Conservation (phyloP, 2,888 invertebrate species). For the Pristionchus entomophagus region DNA sequence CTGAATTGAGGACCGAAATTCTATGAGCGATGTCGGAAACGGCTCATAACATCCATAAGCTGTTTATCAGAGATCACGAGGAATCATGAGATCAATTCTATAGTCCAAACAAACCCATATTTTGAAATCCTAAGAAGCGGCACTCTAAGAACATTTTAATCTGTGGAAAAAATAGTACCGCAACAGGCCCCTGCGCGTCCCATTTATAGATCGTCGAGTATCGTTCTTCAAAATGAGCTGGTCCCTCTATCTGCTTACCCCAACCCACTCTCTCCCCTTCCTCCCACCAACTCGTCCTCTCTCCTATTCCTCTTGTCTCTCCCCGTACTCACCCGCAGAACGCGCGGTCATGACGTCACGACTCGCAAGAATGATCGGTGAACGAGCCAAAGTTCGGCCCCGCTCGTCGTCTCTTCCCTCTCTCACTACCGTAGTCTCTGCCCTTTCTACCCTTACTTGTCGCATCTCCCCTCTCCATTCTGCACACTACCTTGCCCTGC, state of each 20-base stretch:
- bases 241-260: not conserved
- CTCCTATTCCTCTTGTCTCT: not conserved
- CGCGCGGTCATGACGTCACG: slow-evolving; percentile 48
- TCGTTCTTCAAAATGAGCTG: slow-evolving; percentile 11
- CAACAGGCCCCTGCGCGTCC: not conserved
- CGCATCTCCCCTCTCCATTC: not conserved
- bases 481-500: not conserved
- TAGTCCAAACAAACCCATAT: too few relatives aligned
- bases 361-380: slow-evolving; percentile 40
- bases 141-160: too few relatives aligned
- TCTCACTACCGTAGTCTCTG: not conserved
- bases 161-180: too few relatives aligned
- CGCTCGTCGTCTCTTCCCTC: slow-evolving; percentile 2
- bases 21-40: too few relatives aligned
- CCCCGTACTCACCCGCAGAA: slow-evolving; percentile 8
- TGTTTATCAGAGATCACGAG: too few relatives aligned
- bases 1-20: too few relatives aligned
- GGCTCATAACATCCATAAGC: too few relatives aligned
- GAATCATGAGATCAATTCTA: too few relatives aligned
- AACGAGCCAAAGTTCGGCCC: slow-evolving; percentile 41
- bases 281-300: slow-evolving; percentile 20
- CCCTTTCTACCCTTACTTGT: not conserved
- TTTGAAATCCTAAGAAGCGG: too few relatives aligned
- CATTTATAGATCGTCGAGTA: too few relatives aligned
- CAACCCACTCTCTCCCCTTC: not conserved